Evolutionary conservation across 2,797 vertebrate species (phyloP), one percentile per base, ranked within the genome.

Genomic region (Anableps anableps): DNA sequence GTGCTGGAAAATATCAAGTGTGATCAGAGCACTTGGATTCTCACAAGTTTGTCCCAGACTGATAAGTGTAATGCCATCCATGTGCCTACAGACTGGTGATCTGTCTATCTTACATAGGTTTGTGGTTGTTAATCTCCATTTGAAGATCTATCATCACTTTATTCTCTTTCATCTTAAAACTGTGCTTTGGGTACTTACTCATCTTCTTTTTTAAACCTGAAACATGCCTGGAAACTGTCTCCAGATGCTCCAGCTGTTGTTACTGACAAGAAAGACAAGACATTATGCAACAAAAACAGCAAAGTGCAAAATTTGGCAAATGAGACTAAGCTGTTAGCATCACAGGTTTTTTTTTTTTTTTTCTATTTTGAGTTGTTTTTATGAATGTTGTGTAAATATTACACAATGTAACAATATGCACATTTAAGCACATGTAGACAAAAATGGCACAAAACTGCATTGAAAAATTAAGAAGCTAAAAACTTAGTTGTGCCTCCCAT

Each of bases 241-340:
- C 92, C 93, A 94, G 89, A 92, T 93, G 93, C 81, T 85, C 79
- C 81, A 79, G 80, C 82, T 89, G 75, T 76, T 85, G 80, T 77
- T 74, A 66, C 72, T 71, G 71, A 85, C 45, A 53, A 3, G 72
- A 89, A 68, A 85, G 83, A 88, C 82, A 80, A 74, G 16, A 83
- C 83, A 79, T 68, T 38, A n/a, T 29, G 36, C 50, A 53, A 75
- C 62, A 72, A 83, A 41, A 17, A 23, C 34, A 60, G 75, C 36
- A 84, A 83, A 81, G 48, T 38, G 34, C 60, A 66, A 36, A 45
- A 41, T 64, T 50, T 41, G 41, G 41, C 3, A 6, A 26, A 45
- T 16, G 19, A 38, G 36, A 60, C 36, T 48, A 26, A 47, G 53
- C 48, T 60, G 16, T 23, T n/a, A 60, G 41, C 21, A 38, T 50